Evolutionary conservation across 2,888 invertebrate species (phyloP).

Genomic region (Drosophila barbarae): DNA sequence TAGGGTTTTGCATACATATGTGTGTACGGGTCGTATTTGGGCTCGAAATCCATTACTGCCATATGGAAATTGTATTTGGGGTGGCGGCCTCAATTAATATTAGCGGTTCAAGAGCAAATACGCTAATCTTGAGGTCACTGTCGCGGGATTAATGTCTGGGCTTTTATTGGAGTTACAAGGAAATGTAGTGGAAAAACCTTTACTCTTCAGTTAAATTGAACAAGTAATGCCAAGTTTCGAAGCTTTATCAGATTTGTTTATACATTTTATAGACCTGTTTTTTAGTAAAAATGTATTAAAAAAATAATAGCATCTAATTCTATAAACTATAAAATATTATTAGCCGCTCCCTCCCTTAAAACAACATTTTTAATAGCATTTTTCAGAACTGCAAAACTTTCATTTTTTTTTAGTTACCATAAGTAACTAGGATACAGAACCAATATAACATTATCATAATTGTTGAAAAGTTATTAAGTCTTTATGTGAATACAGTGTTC

Average conservation of each 20-base stretch:
- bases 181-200: neutral
- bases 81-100: slow-evolving; percentile 29
- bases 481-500: slow-evolving; percentile 27
- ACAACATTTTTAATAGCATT: neutral
- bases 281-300: too few relatives aligned
- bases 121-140: slow-evolving; percentile 11
- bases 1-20: slow-evolving; percentile 63
- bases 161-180: neutral
- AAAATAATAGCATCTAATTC: too few relatives aligned
- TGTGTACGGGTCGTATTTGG: slow-evolving; percentile 8
- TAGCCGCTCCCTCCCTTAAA: neutral
- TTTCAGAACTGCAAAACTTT: neutral
- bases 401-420: neutral
- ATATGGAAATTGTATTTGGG: slow-evolving; percentile 26
- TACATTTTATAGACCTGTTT: too few relatives aligned
- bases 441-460: neutral
- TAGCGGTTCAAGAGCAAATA: slow-evolving; percentile 32
- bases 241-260: neutral
- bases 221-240: neutral
- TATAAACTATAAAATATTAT: too few relatives aligned
- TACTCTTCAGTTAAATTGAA: neutral
- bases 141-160: neutral
- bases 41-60: slow-evolving; percentile 11
- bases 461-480: neutral
- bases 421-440: neutral